Evolutionary conservation across 2,113 vertebrate species (phyloP), one percentile per base, ranked within the genome.

Genomic region (Sebastes fasciatus): DNA sequence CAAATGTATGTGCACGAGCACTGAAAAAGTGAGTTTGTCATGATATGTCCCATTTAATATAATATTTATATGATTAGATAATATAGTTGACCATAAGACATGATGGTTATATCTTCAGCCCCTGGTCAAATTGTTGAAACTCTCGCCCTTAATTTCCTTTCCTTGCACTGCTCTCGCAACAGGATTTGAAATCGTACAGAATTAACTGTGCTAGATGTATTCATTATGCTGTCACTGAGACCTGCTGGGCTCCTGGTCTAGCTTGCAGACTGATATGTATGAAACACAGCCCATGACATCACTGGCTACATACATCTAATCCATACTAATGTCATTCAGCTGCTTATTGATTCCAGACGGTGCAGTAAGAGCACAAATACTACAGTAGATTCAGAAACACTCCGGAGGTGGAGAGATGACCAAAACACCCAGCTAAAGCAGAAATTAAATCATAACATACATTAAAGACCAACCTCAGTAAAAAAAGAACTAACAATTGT

Each of bases 211-310:
- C 40, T 45, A 42, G 34, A 64, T 75, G 54, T 74, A 60, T 65
- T 65, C 4, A 70, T 45, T 8, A 5, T 68, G 74, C 68, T 55
- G 13, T 76, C 49, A 49, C 65, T 73, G 68, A 77, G 78, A 62
- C 40, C 62, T 51, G 49, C 26, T 10, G 48, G 49, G 13, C 23
- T 77, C 19, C 23, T 48, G 34, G 49, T 74, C 69, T 51, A 2
- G 57, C 14, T 74, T 66, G 58, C 61, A 80, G 55, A 73, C 55
- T 70, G 55, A 64, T 74, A 34, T 58, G 10, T 52, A 74, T 77
- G 74, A 77, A 65, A 71, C 76, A 84, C 49, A 43, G 54, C 58
- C 63, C 13, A 46, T 83, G 80, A 66, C 78, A 21, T 82, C 82
- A 82, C 48, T 49, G 65, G 17, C 70, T 54, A 4, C 79, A 61